Evolutionary conservation across 2,888 invertebrate genomes (phyloP).

Genomic region (Crepidodera aurea): DNA sequence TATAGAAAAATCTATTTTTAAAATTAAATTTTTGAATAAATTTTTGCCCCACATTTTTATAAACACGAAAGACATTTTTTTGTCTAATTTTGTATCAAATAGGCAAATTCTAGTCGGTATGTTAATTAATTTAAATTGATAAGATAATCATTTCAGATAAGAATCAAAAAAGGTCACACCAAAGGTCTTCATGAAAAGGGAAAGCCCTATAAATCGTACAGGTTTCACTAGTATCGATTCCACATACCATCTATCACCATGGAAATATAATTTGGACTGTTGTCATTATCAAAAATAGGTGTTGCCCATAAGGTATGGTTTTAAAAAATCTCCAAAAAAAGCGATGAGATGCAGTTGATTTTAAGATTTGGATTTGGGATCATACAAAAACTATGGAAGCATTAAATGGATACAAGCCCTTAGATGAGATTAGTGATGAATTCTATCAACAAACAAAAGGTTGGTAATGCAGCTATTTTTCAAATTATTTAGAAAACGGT

Average conservation of each 20-base stretch:
- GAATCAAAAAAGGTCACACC: conserved; percentile 3
- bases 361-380: conserved; percentile 20
- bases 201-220: conserved; percentile 28
- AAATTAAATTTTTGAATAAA: too few species aligned
- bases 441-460: not conserved
- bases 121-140: too few species aligned
- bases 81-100: too few species aligned
- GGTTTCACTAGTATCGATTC: conserved; percentile 43
- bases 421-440: not conserved
- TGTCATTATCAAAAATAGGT: conserved; percentile 39
- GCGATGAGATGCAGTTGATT: conserved; percentile 47
- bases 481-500: not conserved
- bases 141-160: not conserved
- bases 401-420: not conserved
- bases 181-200: conserved; percentile 29
- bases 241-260: conserved; percentile 43
- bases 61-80: too few species aligned
- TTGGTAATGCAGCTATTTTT: not conserved
- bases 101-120: too few species aligned
- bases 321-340: conserved; percentile 26
- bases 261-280: conserved; percentile 45
- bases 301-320: conserved; percentile 32
- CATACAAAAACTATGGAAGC: conserved; percentile 5
- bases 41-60: too few species aligned
- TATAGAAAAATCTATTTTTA: too few species aligned